Evolutionary conservation across 2,113 vertebrate species (phyloP).

Genomic region (Aptenodytes forsteri): DNA sequence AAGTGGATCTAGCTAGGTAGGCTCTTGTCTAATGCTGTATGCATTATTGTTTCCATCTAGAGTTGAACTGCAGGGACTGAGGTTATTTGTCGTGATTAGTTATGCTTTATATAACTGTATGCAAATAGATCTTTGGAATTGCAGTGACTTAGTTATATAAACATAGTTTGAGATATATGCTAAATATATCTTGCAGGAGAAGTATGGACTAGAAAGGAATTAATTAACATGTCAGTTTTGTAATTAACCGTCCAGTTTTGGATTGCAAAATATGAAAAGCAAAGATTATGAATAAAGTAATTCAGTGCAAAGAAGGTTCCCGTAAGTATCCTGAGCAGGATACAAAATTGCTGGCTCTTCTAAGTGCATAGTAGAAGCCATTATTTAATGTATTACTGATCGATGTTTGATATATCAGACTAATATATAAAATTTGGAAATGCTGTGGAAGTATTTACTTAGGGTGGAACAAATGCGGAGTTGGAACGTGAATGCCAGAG

Average conservation of each 20-base stretch:
- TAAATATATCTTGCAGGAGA: background rate
- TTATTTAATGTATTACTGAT: background rate
- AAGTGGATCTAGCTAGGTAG: background rate
- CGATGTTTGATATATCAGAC: background rate
- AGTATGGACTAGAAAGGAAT: background rate
- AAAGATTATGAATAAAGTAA: background rate
- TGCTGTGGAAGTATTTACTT: background rate
- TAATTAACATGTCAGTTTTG: background rate
- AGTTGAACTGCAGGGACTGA: background rate
- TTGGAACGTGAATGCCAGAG: fast-evolving
- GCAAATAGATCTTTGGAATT: background rate
- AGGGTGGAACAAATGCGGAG: background rate
- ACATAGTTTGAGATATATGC: background rate
- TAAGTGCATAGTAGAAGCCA: background rate
- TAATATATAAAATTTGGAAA: background rate
- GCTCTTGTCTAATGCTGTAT: background rate
- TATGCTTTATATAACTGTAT: background rate
- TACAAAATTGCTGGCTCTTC: background rate
- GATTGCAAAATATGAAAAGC: background rate
- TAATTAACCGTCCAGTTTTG: background rate
- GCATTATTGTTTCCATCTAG: background rate
- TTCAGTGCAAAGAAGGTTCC: background rate
- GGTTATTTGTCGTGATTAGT: background rate
- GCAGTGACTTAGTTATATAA: background rate
- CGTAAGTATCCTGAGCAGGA: background rate